Base-by-base conservation (phyloP, 2,113 vertebrate species). In the Mormyrus lacerda region DNA sequence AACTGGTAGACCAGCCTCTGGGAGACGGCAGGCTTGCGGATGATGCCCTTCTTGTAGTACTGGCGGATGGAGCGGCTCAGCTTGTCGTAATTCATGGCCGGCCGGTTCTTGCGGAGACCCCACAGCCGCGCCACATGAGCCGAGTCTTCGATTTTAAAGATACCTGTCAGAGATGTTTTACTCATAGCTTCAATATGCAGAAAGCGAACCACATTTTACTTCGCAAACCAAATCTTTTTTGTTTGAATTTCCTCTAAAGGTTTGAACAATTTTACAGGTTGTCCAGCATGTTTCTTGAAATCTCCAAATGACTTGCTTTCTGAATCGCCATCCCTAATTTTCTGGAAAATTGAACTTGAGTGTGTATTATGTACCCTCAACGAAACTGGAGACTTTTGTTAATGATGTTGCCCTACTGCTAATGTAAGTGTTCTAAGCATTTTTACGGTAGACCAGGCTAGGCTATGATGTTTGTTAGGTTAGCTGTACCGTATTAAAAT, bases 21-120 rank as follows among this genome's bases (percentile, higher is more conserved):
- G 85, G 98, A 99, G 93, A 99, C 96, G 89, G 98, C 97, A 0
- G 98, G 98, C 89, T 99, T 99, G 0, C 98, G 97, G 92, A 99
- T 99, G 94, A 99, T 99, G 21, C 98, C 98, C 91, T 99, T 99
- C 95, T 99, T 99, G 94, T 99, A 99, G 96, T 99, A 99, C 93
- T 99, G 98, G 79, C 98, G 97, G 93, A 99, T 99, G 93, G 98
- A 99, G 91, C 98, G 98, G 94, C 98, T 99, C 93, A 99, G 96
- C 92, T 99, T 99, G 96, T 99, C 98, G 27, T 99, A 99, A 95
- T 99, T 99, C 98, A 99, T 99, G 88, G 98, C 98, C 0, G 98
- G 98, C 0, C 98, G 97, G 91, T 99, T 99, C 95, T 99, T 99
- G 27, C 98, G 93, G 92, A 99, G 96, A 61, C 98, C 98, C 98